These are phyloP conservation scores for Torymus texanus DNA, from an alignment of 2,888 invertebrate species.

Conservation along the genomic window DNA sequence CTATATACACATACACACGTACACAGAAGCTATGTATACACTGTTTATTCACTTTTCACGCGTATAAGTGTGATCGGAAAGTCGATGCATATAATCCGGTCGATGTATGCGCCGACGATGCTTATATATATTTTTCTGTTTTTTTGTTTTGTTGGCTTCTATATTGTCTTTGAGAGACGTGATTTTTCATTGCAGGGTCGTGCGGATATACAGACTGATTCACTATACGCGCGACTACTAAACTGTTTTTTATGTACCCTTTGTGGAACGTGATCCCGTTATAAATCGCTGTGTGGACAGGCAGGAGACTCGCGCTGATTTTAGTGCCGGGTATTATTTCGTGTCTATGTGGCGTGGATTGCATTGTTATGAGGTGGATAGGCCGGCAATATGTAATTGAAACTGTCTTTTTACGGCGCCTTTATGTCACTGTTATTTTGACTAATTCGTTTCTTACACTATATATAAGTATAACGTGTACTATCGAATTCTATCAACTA, in stretches of 20 bases:
- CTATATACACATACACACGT: too few relatives aligned
- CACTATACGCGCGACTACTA: slow-evolving; percentile 19
- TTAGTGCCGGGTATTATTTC: slow-evolving; percentile 18
- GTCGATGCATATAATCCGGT: slow-evolving; percentile 4
- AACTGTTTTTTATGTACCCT: slow-evolving; percentile 52
- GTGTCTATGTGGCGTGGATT: background rate
- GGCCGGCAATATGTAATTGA: background rate
- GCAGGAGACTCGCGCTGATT: slow-evolving; percentile 30
- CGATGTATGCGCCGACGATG: slow-evolving; percentile 17
- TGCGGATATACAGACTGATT: background rate
- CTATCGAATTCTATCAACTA: too few relatives aligned
- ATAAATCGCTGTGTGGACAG: slow-evolving; percentile 41
- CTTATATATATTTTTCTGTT: background rate
- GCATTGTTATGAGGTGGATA: slow-evolving; percentile 3
- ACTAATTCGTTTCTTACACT: too few relatives aligned
- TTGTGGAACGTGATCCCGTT: slow-evolving; percentile 41
- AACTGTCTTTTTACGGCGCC: background rate
- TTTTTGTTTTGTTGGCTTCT: slow-evolving; percentile 14
- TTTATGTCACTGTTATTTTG: too few relatives aligned
- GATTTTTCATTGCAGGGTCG: background rate
- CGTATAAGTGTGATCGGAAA: background rate
- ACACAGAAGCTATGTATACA: too few relatives aligned
- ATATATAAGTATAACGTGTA: too few relatives aligned
- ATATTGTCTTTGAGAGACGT: background rate
- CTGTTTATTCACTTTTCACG: slow-evolving; percentile 55